Conservation (phyloP, 2,797 vertebrate genomes). For the Odontamblyopus lacepedii region DNA sequence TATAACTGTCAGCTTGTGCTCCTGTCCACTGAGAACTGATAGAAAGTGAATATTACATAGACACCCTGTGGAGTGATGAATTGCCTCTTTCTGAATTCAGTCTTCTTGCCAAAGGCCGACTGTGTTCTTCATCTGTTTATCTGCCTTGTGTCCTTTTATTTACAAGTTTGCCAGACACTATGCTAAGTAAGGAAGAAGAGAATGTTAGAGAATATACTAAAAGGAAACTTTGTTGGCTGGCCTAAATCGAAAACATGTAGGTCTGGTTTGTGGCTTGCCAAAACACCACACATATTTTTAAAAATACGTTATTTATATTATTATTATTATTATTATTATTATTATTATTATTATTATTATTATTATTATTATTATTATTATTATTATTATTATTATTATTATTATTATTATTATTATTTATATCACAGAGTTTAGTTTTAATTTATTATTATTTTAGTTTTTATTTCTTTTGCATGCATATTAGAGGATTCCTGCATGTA, state of each 20-base stretch:
- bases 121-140: slow-evolving; percentile 10
- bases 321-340: no score
- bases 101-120: neutral
- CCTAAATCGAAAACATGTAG: neutral
- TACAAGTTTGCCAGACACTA: slow-evolving; percentile 20
- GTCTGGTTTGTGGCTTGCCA: neutral
- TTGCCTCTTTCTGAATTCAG: neutral
- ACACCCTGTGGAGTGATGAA: neutral
- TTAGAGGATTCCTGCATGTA: no score
- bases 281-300: neutral
- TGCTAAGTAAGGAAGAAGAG: neutral
- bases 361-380: no score
- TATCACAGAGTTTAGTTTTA: no score
- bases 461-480: no score
- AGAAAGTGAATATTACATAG: slow-evolving; percentile 10
- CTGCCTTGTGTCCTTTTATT: slow-evolving; percentile 32
- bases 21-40: neutral
- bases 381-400: no score
- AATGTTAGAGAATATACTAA: neutral
- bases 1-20: slow-evolving; percentile 2
- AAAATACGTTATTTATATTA: no score
- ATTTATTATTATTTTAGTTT: no score
- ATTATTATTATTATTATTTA: no score
- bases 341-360: no score
- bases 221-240: neutral